phyloP scores from a whole-genome alignment of 1,140 invertebrate genomes.

The Heliconius himera region DNA sequence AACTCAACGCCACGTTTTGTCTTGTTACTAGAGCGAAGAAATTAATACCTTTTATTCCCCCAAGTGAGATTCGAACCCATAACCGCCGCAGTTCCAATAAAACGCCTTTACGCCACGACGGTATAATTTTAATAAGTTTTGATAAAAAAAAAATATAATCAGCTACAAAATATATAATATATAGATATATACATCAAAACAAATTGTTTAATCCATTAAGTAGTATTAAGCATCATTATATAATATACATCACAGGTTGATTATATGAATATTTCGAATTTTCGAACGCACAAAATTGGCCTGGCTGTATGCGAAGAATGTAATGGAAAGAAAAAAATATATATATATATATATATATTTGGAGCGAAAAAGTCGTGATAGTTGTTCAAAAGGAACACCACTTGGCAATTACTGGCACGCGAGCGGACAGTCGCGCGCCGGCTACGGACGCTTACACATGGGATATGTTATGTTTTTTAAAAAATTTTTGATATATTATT shows the following conservation, averaged over 20 bases:
- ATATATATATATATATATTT: conserved; percentile 56
- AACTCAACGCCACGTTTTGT: too few relatives aligned
- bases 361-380: conserved; percentile 80
- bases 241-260: conserved; percentile 51
- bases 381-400: conserved; percentile 77
- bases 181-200: not conserved
- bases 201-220: conserved; percentile 14
- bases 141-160: too few relatives aligned
- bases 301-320: conserved; percentile 72
- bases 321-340: conserved; percentile 47
- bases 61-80: not conserved
- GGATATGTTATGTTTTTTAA: conserved; percentile 11
- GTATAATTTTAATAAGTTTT: not conserved
- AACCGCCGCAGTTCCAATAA: not conserved
- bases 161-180: not conserved
- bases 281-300: conserved; percentile 70
- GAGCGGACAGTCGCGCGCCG: conserved; percentile 76
- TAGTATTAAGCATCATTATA: conserved; percentile 51
- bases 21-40: not conserved
- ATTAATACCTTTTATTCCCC: not conserved
- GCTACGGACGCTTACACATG: conserved; percentile 51
- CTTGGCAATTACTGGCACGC: conserved; percentile 78
- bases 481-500: not conserved
- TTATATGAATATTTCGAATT: conserved; percentile 70
- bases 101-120: not conserved